Conservation (phyloP, 64 coral and sea anemone species). For the Hydrozoanthus tunicans region DNA sequence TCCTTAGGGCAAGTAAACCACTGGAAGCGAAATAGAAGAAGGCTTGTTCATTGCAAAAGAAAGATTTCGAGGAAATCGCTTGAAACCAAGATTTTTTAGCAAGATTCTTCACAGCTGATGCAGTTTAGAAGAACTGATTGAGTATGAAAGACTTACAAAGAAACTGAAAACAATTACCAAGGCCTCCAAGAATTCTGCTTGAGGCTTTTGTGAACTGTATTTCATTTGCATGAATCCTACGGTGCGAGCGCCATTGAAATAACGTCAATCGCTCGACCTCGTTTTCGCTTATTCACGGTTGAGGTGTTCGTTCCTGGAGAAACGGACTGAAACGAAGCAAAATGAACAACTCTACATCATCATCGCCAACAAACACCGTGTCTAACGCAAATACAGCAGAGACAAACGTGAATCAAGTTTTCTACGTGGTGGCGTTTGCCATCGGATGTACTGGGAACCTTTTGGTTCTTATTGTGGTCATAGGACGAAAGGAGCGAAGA, state of each 20-base stretch:
- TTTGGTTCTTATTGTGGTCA: constrained; percentile 74
- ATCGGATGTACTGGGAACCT: constrained; percentile 84
- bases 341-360: constrained; percentile 37
- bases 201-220: constrained; percentile 1
- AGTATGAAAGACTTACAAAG: too few relatives aligned
- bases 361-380: neutral
- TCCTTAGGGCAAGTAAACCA: constrained; percentile 22
- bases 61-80: neutral
- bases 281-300: neutral
- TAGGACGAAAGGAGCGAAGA: constrained; percentile 61
- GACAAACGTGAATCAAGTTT: constrained; percentile 65
- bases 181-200: constrained; percentile 11
- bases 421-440: constrained; percentile 80
- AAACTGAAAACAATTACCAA: too few relatives aligned
- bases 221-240: too few relatives aligned
- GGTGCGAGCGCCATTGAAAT: too few relatives aligned
- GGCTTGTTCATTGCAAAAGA: neutral
- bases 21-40: neutral
- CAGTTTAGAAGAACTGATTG: too few relatives aligned
- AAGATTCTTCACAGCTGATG: neutral
- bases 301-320: neutral
- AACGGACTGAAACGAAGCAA: neutral
- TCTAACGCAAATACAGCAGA: neutral
- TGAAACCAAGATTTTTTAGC: neutral
- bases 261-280: neutral